phyloP scores from a whole-genome alignment of 2,888 invertebrate genomes.

The Trachelus stipa region DNA sequence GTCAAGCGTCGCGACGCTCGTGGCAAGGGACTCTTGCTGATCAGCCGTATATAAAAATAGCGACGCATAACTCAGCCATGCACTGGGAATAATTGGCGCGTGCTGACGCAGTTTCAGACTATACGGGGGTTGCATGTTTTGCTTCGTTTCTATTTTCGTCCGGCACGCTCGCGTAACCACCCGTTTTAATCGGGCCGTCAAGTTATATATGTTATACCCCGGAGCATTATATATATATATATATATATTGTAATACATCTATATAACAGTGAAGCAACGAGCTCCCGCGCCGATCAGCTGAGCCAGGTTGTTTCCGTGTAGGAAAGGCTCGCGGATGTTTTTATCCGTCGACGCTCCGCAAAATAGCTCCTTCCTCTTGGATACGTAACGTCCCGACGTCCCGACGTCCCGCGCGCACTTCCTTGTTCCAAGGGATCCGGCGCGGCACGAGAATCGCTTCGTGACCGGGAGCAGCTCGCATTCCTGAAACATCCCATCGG shows the following conservation, averaged over 20 bases:
- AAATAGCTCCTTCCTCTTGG: too few relatives aligned
- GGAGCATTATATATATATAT: conserved; percentile 29
- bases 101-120: conserved; percentile 28
- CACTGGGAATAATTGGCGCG: conserved; percentile 38
- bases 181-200: conserved; percentile 50
- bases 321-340: background rate
- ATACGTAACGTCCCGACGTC: too few relatives aligned
- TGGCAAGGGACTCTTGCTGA: too few relatives aligned
- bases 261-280: conserved; percentile 9
- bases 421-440: too few relatives aligned
- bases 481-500: too few relatives aligned
- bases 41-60: conserved; percentile 18
- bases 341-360: too few relatives aligned
- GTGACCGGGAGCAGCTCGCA: too few relatives aligned
- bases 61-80: conserved; percentile 34
- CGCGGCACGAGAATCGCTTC: too few relatives aligned
- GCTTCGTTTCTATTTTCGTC: conserved; percentile 53
- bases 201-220: conserved; percentile 16
- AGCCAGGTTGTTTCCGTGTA: background rate
- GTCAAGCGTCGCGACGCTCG: too few relatives aligned
- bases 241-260: conserved; percentile 28
- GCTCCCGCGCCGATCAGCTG: conserved; percentile 16
- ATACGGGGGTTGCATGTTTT: conserved; percentile 45
- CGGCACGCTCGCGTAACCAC: conserved; percentile 54
- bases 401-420: too few relatives aligned